Conservation (phyloP, 2,888 invertebrate species). For the Dendrolimus houi region DNA sequence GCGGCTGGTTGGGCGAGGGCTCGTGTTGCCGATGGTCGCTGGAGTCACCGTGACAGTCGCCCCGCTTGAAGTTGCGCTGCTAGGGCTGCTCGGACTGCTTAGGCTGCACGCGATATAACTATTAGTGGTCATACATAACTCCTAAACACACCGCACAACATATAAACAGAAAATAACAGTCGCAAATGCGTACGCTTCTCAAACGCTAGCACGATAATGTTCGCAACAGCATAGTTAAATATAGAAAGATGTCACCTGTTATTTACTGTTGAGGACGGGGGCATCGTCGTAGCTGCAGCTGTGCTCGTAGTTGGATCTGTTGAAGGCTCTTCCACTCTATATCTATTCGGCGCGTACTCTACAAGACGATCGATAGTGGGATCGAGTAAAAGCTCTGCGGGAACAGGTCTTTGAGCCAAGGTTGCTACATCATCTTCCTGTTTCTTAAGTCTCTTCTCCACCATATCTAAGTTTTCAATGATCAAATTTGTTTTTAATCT, state of each 20-base stretch:
- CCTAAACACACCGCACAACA: constrained; percentile 10
- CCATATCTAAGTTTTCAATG: constrained; percentile 90
- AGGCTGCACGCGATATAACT: constrained; percentile 62
- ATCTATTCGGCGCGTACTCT: constrained; percentile 86
- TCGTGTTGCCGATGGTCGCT: constrained; percentile 38
- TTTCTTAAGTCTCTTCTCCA: constrained; percentile 88
- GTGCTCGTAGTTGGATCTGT: constrained; percentile 58
- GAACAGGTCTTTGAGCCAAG: constrained; percentile 83
- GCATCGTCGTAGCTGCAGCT: constrained; percentile 40
- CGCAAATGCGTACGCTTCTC: constrained; percentile 25
- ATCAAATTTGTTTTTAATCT: constrained; percentile 89
- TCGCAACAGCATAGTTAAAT: constrained; percentile 29
- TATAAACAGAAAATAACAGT: constrained; percentile 15
- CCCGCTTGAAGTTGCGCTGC: constrained; percentile 19
- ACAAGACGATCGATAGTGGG: constrained; percentile 88
- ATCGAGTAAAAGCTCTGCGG: constrained; percentile 82
- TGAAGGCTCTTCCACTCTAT: constrained; percentile 57
- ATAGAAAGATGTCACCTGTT: constrained; percentile 64
- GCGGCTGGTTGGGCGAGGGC: constrained; percentile 68
- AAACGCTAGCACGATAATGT: constrained; percentile 21
- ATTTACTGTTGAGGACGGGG: constrained; percentile 35
- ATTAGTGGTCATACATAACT: constrained; percentile 46
- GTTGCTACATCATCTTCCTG: constrained; percentile 90
- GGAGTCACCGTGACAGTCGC: constrained; percentile 57
- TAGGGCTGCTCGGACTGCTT: constrained; percentile 51